Percentiles rank a stretch among this genome's conserved stretches.
Evolutionary conservation across 2,113 vertebrate species (phyloP).

Genomic region (Entelurus aequoreus): DNA sequence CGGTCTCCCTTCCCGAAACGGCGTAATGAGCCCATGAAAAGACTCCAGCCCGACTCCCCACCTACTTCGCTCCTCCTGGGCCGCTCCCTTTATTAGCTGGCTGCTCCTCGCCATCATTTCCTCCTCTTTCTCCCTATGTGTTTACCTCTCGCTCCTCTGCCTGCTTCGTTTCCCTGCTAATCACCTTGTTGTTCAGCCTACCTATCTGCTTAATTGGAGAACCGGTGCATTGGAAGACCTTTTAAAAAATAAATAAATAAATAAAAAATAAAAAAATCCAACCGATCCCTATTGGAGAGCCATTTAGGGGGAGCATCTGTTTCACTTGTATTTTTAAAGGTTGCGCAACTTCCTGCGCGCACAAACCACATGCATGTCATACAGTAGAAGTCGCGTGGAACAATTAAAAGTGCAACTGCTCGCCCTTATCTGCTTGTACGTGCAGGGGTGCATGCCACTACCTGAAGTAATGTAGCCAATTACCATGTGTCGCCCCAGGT

Average conservation of each 20-base stretch:
- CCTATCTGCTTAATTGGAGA: conserved; percentile 70
- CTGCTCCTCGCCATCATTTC: conserved; percentile 48
- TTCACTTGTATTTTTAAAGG: conserved; percentile 73
- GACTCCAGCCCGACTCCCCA: conserved; percentile 53
- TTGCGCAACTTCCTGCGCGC: conserved; percentile 36
- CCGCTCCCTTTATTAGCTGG: conserved; percentile 58
- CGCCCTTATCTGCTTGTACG: conserved; percentile 15
- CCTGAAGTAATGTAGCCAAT: conserved; percentile 64
- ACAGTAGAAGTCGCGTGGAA: conserved; percentile 24
- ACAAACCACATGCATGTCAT: conserved; percentile 18
- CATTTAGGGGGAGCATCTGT: conserved; percentile 65
- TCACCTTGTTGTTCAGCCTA: conserved; percentile 69
- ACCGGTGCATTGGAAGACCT: conserved; percentile 64
- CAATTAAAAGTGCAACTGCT: conserved; percentile 50
- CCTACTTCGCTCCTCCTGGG: conserved; percentile 55
- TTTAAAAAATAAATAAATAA: conserved; percentile 38
- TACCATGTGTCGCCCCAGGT: conserved; percentile 66
- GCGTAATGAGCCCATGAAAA: conserved; percentile 58
- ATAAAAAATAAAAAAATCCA: conserved; percentile 51
- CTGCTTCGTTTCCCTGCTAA: conserved; percentile 64
- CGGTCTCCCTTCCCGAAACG: conserved; percentile 43
- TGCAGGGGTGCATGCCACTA: conserved; percentile 23
- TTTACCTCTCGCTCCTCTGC: conserved; percentile 48
- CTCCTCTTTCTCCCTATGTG: conserved; percentile 54
- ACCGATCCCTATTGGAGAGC: conserved; percentile 50